Base-by-base conservation (phyloP, 2,797 vertebrate species). In the Brotogeris chrysoptera region DNA sequence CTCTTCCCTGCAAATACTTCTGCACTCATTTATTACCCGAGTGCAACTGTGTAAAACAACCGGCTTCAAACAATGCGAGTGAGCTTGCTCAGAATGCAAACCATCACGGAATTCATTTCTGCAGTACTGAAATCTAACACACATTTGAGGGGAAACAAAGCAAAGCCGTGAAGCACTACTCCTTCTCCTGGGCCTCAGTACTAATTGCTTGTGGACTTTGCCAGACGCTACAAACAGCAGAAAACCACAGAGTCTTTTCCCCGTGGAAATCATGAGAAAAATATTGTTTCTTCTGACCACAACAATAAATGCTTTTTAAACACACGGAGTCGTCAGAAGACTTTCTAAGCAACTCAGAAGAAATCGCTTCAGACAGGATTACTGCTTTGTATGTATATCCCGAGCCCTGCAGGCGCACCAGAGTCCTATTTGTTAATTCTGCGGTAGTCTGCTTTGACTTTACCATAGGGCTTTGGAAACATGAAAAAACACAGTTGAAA, bases 281-380 rank as follows among this genome's bases (percentile, higher is more conserved):
- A 87, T 64, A 94, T 32, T 3, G 0, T 95, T 95, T 82, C 86
- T 94, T 92, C 87, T 91, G 94, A 94, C 96, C 91, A 82, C 83
- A 93, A 95, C 83, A 93, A 90, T 90, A 95, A 94, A 94, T 59
- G 82, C 82, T 90, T 96, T 96, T 96, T 95, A 96, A 95, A 95
- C 82, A 83, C 69, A 36, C 28, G 16, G 83, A 92, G 87, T 96
- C 43, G 53, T 90, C 96, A 91, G 68, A 96, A 93, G 92, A 79
- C 69, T 91, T 93, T 91, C 79, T 86, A 68, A 90, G 95, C 89
- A 90, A 87, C 69, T 86, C 81, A 86, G 72, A 96, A 96, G 79
- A 89, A 96, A 96, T 94, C 91, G 59, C 91, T 97, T 95, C 85
- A 95, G 92, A 93, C 93, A 95, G 87, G 72, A 90, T 80, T 73